Base-by-base conservation (phyloP, 2,888 invertebrate genomes). In the Terebella lapidaria region DNA sequence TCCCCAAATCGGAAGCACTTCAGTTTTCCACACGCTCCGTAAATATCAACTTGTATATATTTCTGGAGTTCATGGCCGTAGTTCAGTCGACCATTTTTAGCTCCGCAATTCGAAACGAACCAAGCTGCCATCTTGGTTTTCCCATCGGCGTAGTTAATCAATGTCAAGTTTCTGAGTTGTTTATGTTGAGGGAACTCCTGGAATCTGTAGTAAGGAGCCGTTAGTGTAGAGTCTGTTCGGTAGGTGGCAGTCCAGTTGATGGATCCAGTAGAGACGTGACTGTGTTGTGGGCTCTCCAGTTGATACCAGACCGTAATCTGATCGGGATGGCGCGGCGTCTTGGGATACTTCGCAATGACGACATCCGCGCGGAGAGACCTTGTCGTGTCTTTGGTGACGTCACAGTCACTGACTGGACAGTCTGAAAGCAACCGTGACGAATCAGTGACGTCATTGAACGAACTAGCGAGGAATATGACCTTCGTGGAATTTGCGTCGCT, bases 171-270 rank as follows among this genome's bases (percentile, higher is more conserved):
- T 22, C 47, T 47, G 3, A 47, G 27, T 5, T n/a, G 20, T 5
- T 53, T 42, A 1, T 42, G 4, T 35, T 49, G 45, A 3, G 26
- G 27, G 27, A 24, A 59, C 24, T 49, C 57, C 26, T 62, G 54
- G 52, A 60, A 66, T 42, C 62, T 60, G 57, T 65, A 96, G 79
- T 96, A 97, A 0, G 96, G 96, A 0, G 96, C 90, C 15, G 96
- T 95, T 66, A 97, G 88, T 76, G 95, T 94, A 26, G 94, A 95
- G 79, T 96, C 95, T 60, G 88, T 87, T 63, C 96, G 85, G 78
- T 96, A 97, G 0, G 95, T 96, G 0, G 95, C 92, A 5, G 96
- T 96, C 94, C 95, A 95, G 84, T 97, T 97, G 81, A 96, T 56
- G 53, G 30, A 30, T 22, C 51, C 49, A 29, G n/a, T 30, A 56